phyloP scores from a whole-genome alignment of 2,797 vertebrate species.

The Chrysolophus pictus region DNA sequence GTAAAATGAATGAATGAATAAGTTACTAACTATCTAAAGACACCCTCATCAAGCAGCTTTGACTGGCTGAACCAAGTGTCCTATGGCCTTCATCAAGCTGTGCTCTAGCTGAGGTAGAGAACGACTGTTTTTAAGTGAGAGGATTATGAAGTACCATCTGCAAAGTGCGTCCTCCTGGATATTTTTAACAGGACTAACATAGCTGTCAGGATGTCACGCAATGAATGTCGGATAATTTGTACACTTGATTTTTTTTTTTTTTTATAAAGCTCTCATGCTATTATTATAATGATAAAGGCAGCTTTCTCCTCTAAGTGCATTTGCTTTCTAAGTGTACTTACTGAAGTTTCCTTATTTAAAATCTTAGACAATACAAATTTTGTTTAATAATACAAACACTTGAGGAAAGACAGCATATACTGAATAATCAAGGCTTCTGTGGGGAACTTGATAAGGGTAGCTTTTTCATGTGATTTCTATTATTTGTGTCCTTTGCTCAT shows the following conservation, averaged over 20 bases:
- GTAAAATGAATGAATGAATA: slow-evolving; percentile 63
- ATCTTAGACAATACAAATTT: slow-evolving; percentile 24
- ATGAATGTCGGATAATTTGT: slow-evolving; percentile 68
- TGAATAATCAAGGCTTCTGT: slow-evolving; percentile 14
- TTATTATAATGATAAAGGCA: slow-evolving; percentile 52
- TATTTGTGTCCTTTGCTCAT: neutral
- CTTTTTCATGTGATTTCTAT: neutral
- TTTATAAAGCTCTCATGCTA: slow-evolving; percentile 32
- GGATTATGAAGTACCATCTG: slow-evolving; percentile 70
- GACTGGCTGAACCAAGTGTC: slow-evolving; percentile 64
- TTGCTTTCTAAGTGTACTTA: slow-evolving; percentile 24
- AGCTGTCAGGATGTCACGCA: slow-evolving; percentile 71
- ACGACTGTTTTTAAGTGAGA: slow-evolving; percentile 53
- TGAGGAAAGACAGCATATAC: neutral
- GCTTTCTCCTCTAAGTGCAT: slow-evolving; percentile 40
- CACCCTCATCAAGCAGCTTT: slow-evolving; percentile 65
- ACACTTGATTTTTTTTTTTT: slow-evolving; percentile 41
- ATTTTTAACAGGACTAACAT: slow-evolving; percentile 74
- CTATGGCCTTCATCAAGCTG: slow-evolving; percentile 70
- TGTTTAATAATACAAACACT: slow-evolving; percentile 22
- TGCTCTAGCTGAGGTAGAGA: slow-evolving; percentile 58
- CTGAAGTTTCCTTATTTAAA: slow-evolving; percentile 10
- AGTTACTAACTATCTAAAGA: slow-evolving; percentile 50
- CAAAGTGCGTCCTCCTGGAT: slow-evolving; percentile 65
- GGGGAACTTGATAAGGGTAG: neutral